phyloP scores from a whole-genome alignment of 2,888 invertebrate species.

The Zaprionus bogoriensis region DNA sequence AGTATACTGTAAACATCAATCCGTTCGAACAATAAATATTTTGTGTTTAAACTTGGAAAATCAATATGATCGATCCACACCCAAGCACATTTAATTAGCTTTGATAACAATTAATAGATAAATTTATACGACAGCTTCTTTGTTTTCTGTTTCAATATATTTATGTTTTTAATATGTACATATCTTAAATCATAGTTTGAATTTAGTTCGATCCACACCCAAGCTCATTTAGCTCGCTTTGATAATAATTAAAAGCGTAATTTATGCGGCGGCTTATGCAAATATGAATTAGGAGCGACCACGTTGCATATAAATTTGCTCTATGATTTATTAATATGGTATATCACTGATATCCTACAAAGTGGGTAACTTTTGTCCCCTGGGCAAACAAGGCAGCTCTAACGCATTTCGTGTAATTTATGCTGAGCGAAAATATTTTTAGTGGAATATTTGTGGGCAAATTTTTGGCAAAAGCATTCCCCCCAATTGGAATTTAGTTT shows the following conservation, averaged over 20 bases:
- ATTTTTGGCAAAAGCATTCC: neutral
- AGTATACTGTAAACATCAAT: no score
- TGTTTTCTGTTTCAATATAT: no score
- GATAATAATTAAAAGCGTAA: neutral
- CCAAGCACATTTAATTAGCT: no score
- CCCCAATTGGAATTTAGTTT: conserved; percentile 27
- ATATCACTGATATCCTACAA: neutral
- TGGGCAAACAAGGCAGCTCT: neutral
- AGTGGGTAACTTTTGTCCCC: neutral
- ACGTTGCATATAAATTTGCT: neutral
- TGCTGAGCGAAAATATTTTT: conserved; percentile 9
- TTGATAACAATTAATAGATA: no score
- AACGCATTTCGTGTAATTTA: neutral
- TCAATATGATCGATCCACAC: no score
- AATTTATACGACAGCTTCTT: no score
- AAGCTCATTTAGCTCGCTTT: neutral
- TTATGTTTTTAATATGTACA: no score
- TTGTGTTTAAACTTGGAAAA: no score
- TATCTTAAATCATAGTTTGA: neutral
- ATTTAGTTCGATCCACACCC: neutral
- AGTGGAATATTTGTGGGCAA: conserved; percentile 9
- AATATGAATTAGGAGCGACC: neutral
- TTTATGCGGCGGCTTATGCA: neutral
- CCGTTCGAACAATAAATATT: no score
- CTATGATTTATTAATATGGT: neutral